A percentile compares a stretch with the other conserved stretches of the same genome.
These are phyloP conservation scores for Drosophila serrata DNA, from an alignment of 1,140 invertebrate species.

Conservation along the genomic window DNA sequence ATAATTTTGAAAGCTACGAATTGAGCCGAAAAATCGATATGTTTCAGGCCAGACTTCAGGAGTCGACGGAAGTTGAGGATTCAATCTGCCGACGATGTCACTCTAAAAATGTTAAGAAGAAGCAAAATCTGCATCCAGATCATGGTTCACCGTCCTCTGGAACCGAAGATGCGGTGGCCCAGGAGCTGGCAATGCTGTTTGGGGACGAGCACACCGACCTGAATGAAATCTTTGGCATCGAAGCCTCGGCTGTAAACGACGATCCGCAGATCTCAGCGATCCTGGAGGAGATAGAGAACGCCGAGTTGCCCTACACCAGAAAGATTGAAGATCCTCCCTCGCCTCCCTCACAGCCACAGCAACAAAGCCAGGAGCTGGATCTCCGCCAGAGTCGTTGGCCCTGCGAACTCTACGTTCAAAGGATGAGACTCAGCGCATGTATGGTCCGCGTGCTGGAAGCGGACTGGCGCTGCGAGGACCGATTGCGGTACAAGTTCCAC, in stretches of 20 bases:
- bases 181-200: slow-evolving; percentile 72
- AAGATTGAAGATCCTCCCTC: slow-evolving; percentile 9
- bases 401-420: slow-evolving; percentile 79
- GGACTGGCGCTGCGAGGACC: slow-evolving; percentile 75
- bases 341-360: background rate
- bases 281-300: slow-evolving; percentile 45
- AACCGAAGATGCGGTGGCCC: slow-evolving; percentile 68
- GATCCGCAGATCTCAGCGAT: slow-evolving; percentile 62
- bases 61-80: background rate
- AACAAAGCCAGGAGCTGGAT: slow-evolving; percentile 28
- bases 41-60: slow-evolving; percentile 55
- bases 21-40: slow-evolving; percentile 78
- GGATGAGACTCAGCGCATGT: slow-evolving; percentile 53
- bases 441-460: slow-evolving; percentile 62
- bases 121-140: background rate
- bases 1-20: slow-evolving; percentile 36
- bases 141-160: slow-evolving; percentile 8
- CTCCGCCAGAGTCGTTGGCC: slow-evolving; percentile 78
- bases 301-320: slow-evolving; percentile 1
- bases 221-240: slow-evolving; percentile 77
- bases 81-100: slow-evolving; percentile 6
- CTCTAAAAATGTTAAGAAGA: background rate
- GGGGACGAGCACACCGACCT: slow-evolving; percentile 73
- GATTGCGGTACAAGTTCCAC: slow-evolving; percentile 61
- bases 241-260: slow-evolving; percentile 29